Evolutionary conservation across 2,888 invertebrate species (phyloP).

Genomic region (Galerucella pusilla): DNA sequence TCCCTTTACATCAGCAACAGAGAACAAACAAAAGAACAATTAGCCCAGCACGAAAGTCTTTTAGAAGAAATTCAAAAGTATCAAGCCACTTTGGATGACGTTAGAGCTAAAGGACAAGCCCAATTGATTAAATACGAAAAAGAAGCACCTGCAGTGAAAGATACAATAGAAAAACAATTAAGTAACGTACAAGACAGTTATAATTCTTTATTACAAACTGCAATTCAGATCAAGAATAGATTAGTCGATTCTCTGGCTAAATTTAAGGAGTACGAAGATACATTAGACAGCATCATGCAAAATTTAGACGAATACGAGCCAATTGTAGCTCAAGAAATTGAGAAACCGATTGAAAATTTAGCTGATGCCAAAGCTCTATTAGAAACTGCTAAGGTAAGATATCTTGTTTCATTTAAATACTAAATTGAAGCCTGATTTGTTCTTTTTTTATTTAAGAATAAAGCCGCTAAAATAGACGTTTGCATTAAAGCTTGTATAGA

Average conservation of each 20-base stretch:
- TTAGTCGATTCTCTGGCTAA: slow-evolving; percentile 88
- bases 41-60: slow-evolving; percentile 85
- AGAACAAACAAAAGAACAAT: slow-evolving; percentile 90
- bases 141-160: slow-evolving; percentile 78
- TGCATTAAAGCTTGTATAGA: neutral
- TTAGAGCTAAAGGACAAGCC: slow-evolving; percentile 84
- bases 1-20: slow-evolving; percentile 91
- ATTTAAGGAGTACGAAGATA: slow-evolving; percentile 94
- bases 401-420: neutral
- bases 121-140: slow-evolving; percentile 84
- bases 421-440: neutral
- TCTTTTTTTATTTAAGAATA: neutral
- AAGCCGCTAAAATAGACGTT: too few relatives aligned
- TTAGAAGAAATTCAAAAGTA: slow-evolving; percentile 86
- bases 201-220: slow-evolving; percentile 87
- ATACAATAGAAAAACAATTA: slow-evolving; percentile 85
- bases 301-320: slow-evolving; percentile 86
- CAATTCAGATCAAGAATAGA: slow-evolving; percentile 89
- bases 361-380: slow-evolving; percentile 78
- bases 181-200: slow-evolving; percentile 95
- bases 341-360: slow-evolving; percentile 79
- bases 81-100: slow-evolving; percentile 81
- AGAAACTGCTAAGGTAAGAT: slow-evolving; percentile 79
- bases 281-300: slow-evolving; percentile 84
- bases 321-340: slow-evolving; percentile 77